phyloP scores from a whole-genome alignment of 2,888 invertebrate species.

The Andrena minutula region DNA sequence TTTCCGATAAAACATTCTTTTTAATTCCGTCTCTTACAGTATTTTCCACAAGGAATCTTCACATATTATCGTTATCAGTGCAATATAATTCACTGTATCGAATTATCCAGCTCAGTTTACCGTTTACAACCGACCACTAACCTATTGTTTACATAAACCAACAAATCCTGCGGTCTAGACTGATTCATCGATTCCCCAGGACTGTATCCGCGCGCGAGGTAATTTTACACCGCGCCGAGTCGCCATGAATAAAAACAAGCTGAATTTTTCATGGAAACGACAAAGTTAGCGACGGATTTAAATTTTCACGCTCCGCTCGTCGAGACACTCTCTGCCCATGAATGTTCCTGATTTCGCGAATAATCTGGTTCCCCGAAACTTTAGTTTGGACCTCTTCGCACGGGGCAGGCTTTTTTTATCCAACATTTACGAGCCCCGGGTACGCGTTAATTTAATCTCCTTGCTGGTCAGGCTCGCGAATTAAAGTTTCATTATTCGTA shows the following conservation, averaged over 20 bases:
- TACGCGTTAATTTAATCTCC: conserved; percentile 34
- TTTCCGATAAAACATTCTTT: too few relatives aligned
- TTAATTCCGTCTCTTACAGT: too few relatives aligned
- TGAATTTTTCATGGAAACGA: conserved; percentile 21
- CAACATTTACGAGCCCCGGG: background rate
- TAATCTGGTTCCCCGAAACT: conserved; percentile 8
- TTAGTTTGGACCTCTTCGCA: conserved; percentile 34
- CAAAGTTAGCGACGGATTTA: background rate
- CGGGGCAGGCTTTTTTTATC: conserved; percentile 4
- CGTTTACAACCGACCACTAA: background rate
- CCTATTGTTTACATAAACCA: background rate
- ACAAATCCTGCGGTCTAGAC: background rate
- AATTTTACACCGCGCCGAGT: background rate
- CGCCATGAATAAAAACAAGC: background rate
- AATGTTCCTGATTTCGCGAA: background rate
- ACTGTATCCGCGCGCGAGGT: background rate
- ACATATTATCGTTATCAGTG: too few relatives aligned
- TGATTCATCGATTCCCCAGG: background rate
- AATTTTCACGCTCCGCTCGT: background rate
- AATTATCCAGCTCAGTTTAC: background rate
- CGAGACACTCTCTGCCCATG: background rate
- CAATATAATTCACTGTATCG: background rate
- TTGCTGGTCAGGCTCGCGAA: conserved; percentile 20
- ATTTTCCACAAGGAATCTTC: too few relatives aligned
- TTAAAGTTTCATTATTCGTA: conserved; percentile 49